Conservation (phyloP, 2,888 invertebrate genomes). For the Drosophila ustulata region DNA sequence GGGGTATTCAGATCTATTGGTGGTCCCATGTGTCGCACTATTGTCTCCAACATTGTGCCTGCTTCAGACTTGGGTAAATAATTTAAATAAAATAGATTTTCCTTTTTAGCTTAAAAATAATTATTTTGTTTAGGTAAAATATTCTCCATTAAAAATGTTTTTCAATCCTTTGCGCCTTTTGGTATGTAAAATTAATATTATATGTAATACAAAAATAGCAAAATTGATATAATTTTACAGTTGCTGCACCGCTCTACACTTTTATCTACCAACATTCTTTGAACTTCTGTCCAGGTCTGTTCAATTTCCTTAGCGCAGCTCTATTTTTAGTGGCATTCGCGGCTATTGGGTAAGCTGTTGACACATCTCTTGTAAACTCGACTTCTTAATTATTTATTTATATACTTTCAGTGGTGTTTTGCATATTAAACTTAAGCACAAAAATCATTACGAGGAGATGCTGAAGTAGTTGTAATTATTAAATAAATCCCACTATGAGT, state of each 20-base stretch:
- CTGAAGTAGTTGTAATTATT: conserved; percentile 64
- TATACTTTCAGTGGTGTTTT: conserved; percentile 69
- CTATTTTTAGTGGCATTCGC: conserved; percentile 83
- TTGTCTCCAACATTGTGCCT: conserved; percentile 83
- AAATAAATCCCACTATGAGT: background rate
- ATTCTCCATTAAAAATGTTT: conserved; percentile 89
- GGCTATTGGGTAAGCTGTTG: conserved; percentile 73
- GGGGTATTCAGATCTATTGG: conserved; percentile 78
- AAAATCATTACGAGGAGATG: conserved; percentile 68
- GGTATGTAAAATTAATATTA: conserved; percentile 36
- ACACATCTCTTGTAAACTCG: background rate
- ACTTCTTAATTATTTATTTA: background rate
- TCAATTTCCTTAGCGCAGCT: conserved; percentile 86
- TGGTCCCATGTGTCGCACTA: conserved; percentile 83
- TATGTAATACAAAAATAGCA: too few species aligned
- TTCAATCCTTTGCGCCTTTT: conserved; percentile 88
- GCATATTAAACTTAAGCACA: conserved; percentile 68
- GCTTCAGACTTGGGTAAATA: conserved; percentile 83
- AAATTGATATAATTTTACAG: too few species aligned
- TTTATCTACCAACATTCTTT: conserved; percentile 88
- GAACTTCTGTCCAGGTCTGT: conserved; percentile 86
- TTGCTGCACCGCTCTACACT: conserved; percentile 88
- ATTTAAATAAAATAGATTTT: background rate
- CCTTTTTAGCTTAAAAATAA: background rate
- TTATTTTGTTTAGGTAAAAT: conserved; percentile 86